Conservation (phyloP, 2,113 vertebrate genomes). For the Puntigrus tetrazona region DNA sequence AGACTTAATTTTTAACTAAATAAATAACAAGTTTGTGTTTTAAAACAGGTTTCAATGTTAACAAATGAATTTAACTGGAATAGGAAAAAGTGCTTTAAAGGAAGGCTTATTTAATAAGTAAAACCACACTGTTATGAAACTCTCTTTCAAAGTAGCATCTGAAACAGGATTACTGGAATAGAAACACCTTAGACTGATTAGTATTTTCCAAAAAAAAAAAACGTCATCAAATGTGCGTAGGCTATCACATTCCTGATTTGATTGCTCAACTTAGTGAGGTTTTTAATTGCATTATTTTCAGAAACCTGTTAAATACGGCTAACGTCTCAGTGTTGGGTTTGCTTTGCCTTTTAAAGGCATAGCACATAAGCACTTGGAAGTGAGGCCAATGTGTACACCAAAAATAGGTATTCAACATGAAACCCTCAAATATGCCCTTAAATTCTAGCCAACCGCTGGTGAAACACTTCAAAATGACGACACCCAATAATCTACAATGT, state of each 20-base stretch:
- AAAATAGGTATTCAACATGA: slow-evolving; percentile 4
- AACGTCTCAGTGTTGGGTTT: slow-evolving; percentile 17
- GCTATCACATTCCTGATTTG: slow-evolving; percentile 26
- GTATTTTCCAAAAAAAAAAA: slow-evolving; percentile 14
- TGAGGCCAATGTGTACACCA: background rate
- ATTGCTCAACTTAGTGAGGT: slow-evolving; percentile 24
- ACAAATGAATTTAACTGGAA: background rate
- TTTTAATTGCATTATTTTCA: slow-evolving; percentile 20
- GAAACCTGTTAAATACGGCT: slow-evolving; percentile 4
- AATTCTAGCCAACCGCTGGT: slow-evolving; percentile 5
- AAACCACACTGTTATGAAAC: background rate
- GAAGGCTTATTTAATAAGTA: background rate
- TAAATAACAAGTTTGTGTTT: background rate
- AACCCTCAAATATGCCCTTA: slow-evolving; percentile 13
- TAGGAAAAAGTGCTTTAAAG: background rate
- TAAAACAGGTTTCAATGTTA: background rate
- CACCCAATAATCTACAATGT: background rate
- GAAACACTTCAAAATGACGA: background rate
- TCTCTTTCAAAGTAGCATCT: slow-evolving; percentile 6
- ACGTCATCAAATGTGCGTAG: background rate
- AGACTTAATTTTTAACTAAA: background rate
- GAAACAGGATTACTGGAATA: slow-evolving; percentile 24
- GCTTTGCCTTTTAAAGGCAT: slow-evolving; percentile 29
- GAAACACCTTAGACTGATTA: slow-evolving; percentile 37
- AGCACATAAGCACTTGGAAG: slow-evolving; percentile 7